Base-by-base conservation (phyloP, 2,113 vertebrate species). In the Austrofundulus limnaeus region DNA sequence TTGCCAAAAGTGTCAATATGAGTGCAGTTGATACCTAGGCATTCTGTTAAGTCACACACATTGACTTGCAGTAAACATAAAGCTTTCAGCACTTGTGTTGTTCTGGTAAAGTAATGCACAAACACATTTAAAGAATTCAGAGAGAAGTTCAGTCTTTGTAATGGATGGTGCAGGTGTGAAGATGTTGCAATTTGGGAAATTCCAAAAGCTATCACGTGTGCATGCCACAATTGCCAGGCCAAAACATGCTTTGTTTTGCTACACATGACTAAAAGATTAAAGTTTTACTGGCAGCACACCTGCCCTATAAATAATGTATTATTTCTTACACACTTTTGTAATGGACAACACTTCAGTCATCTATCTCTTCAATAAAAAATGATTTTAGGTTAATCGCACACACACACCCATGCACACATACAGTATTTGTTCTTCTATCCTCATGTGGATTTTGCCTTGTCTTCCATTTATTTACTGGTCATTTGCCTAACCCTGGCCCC, bases 121-220 rank as follows among this genome's bases (percentile, higher is more conserved):
- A 3, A 28, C 25, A 28, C 25, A 28, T 3, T 28, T 28, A 28
- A 28, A 28, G 25, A 28, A 28, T 28, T 28, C 25, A 28, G 25
- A 7, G 25, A 34, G 5, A 34, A 34, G 6, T 34, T 34, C 31
- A 5, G 5, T 34, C 31, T 34, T 34, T 34, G 28, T 34, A 34
- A 34, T 34, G 31, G 69, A 76, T 66, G 63, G 45, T 78, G 71
- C 84, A 91, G 81, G 87, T 89, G 82, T 78, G 76, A 73, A 47
- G 43, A 79, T 72, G 58, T 78, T 56, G 70, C 4, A 9, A 66
- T 66, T 56, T 58, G 72, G 78, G 72, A 79, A 73, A 85, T 89
- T 80, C 83, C 79, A 70, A 53, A 70, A 52, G 55, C 47, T 25
- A 16, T 67, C 46, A 77, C 78, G 66, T 70, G 66, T 59, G 55